These are phyloP conservation scores for Channa argus DNA, from an alignment of 2,113 vertebrate species.

Conservation along the genomic window DNA sequence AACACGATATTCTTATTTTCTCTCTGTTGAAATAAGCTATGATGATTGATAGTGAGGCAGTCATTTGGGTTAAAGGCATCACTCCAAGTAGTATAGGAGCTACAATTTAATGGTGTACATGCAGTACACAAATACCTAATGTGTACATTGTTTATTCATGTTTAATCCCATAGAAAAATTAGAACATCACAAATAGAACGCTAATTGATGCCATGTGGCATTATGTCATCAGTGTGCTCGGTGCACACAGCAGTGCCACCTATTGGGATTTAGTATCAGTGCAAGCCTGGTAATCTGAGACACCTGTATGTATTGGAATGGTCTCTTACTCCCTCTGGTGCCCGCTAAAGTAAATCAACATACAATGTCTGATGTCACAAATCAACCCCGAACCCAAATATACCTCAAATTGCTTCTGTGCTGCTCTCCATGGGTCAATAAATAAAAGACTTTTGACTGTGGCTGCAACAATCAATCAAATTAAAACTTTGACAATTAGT, in stretches of 20 bases:
- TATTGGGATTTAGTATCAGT: conserved; percentile 33
- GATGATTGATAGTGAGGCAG: background rate
- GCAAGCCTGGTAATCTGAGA: conserved; percentile 11
- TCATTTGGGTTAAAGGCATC: conserved; percentile 19
- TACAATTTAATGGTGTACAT: conserved; percentile 8
- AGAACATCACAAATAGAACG: conserved; percentile 30
- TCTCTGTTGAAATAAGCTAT: background rate
- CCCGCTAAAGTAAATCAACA: conserved; percentile 24
- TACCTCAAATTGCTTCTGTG: background rate
- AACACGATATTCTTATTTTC: background rate
- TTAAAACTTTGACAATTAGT: too few relatives aligned
- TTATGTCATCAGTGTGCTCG: conserved; percentile 47
- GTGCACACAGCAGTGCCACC: conserved; percentile 50
- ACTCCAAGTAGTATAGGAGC: conserved; percentile 1
- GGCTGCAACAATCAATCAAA: too few relatives aligned
- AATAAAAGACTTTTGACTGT: background rate
- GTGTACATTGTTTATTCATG: conserved; percentile 20
- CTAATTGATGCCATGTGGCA: background rate
- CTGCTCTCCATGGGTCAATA: background rate
- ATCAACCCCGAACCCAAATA: background rate
- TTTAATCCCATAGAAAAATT: conserved; percentile 29
- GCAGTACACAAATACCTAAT: background rate
- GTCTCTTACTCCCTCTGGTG: conserved; percentile 75
- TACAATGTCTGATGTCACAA: too few relatives aligned
- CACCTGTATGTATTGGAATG: conserved; percentile 13